These are phyloP conservation scores for Meiosimyza decipiens DNA, from an alignment of 2,888 invertebrate species.

Conservation along the genomic window DNA sequence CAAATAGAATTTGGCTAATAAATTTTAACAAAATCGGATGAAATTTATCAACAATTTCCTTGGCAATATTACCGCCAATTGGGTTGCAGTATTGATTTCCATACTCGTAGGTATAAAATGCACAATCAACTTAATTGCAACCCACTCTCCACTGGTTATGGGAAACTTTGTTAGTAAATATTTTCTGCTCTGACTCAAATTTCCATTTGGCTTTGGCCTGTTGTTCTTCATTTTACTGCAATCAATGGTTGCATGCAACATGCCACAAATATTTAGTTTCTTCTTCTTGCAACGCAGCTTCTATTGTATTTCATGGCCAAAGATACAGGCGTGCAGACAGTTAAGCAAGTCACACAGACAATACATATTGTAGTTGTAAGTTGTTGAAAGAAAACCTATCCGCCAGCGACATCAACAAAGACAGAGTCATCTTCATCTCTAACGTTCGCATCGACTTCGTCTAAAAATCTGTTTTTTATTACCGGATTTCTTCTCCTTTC, in stretches of 20 bases:
- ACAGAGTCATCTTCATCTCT: slow-evolving; percentile 7
- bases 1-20: slow-evolving; percentile 28
- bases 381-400: slow-evolving; percentile 27
- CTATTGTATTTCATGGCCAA: slow-evolving; percentile 42
- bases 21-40: background rate
- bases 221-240: background rate
- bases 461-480: background rate
- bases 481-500: too few species aligned
- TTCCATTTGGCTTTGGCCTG: too few species aligned
- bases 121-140: background rate
- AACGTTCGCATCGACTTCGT: background rate
- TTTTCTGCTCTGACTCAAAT: too few species aligned
- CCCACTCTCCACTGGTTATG: background rate
- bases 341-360: background rate
- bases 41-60: background rate
- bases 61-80: too few species aligned
- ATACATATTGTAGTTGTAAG: slow-evolving; percentile 1
- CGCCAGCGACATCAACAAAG: slow-evolving; percentile 30
- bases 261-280: slow-evolving; percentile 20
- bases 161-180: background rate
- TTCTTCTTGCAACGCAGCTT: slow-evolving; percentile 26
- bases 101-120: background rate
- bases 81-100: too few species aligned
- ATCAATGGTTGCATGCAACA: slow-evolving; percentile 33
- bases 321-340: slow-evolving; percentile 41